Evolutionary conservation across 2,888 invertebrate species (phyloP).

Genomic region (Cheilosia pagana): DNA sequence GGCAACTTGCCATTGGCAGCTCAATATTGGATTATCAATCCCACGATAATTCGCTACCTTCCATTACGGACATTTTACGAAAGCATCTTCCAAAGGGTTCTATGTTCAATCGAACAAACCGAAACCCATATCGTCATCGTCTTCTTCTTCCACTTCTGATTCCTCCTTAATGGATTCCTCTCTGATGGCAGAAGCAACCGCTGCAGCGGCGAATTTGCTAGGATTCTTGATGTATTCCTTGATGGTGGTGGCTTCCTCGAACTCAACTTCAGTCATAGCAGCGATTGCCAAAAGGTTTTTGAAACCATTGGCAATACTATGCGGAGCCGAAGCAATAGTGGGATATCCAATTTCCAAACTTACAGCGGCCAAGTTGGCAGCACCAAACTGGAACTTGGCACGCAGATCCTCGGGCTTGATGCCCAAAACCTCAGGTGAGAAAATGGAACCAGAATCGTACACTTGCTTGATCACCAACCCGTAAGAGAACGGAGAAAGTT

Average conservation of each 20-base stretch:
- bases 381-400: conserved; percentile 95
- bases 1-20: conserved; percentile 81
- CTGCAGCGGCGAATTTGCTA: conserved; percentile 93
- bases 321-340: conserved; percentile 97
- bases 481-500: conserved; percentile 99
- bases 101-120: conserved; percentile 92
- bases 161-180: conserved; percentile 91
- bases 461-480: conserved; percentile 98
- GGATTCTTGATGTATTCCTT: conserved; percentile 98
- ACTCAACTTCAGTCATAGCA: conserved; percentile 97
- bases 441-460: conserved; percentile 99
- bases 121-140: conserved; percentile 99
- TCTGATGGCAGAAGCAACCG: conserved; percentile 86
- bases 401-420: conserved; percentile 98
- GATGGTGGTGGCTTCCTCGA: conserved; percentile 96
- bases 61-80: conserved; percentile 45
- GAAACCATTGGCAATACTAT: conserved; percentile 98
- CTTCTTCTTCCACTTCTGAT: conserved; percentile 92
- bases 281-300: conserved; percentile 98
- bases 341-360: conserved; percentile 98
- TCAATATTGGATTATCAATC: conserved; percentile 82
- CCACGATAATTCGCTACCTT: conserved; percentile 81
- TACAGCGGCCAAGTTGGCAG: conserved; percentile 96
- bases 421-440: conserved; percentile 98
- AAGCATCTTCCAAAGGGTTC: conserved; percentile 13